Evolutionary conservation across 2,888 invertebrate genomes (phyloP).

Genomic region (Leptinotarsa rubiginosa): DNA sequence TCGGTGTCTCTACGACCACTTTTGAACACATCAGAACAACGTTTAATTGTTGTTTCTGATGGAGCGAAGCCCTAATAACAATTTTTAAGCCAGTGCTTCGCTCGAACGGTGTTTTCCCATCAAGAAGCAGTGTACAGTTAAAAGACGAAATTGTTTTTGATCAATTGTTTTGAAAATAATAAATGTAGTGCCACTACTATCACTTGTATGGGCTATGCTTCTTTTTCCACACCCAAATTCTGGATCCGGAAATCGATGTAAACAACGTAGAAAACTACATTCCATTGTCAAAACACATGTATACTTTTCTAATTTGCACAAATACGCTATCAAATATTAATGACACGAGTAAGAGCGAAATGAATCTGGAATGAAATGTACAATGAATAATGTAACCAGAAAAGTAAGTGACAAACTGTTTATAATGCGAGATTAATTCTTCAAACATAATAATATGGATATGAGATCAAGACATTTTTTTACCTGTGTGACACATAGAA

Average conservation of each 20-base stretch:
- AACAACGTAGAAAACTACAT: not conserved
- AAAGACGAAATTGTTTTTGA: too few relatives aligned
- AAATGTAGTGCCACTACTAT: too few relatives aligned
- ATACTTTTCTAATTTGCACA: not conserved
- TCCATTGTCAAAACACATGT: not conserved
- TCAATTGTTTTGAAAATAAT: too few relatives aligned
- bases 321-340: not conserved
- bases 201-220: too few relatives aligned
- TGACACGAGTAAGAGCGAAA: not conserved
- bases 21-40: too few relatives aligned
- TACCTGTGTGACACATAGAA: not conserved
- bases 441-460: not conserved
- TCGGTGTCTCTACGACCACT: too few relatives aligned
- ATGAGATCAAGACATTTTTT: not conserved
- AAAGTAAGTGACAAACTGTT: not conserved
- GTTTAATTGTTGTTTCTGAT: too few relatives aligned
- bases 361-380: not conserved
- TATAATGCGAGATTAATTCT: not conserved
- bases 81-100: too few relatives aligned
- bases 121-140: too few relatives aligned
- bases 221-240: too few relatives aligned
- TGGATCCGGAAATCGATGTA: not conserved
- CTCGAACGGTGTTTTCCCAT: too few relatives aligned
- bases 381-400: not conserved
- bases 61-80: too few relatives aligned